phyloP scores from a whole-genome alignment of 92 coral and sea anemone species.

The Epizoanthus stellaris region DNA sequence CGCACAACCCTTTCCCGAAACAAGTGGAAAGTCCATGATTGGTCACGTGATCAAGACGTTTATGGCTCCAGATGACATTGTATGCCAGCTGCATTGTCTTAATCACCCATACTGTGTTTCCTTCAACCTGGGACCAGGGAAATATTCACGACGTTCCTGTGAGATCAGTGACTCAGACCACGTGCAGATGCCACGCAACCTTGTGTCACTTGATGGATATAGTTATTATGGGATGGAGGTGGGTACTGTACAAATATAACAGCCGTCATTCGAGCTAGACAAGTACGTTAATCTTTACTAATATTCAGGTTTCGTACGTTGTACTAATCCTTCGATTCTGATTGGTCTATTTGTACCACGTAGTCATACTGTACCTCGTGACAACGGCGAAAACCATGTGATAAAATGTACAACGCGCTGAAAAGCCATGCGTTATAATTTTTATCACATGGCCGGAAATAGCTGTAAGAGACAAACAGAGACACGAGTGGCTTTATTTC shows the following conservation, averaged over 20 bases:
- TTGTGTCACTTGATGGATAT: conserved; percentile 26
- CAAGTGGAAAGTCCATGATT: neutral
- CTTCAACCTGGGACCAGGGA: conserved; percentile 12
- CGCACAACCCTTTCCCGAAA: conserved; percentile 6
- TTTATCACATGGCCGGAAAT: no score
- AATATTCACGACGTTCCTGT: neutral
- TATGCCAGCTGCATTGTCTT: conserved; percentile 22
- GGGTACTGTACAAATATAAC: neutral
- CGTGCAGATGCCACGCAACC: neutral
- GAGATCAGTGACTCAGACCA: conserved; percentile 42
- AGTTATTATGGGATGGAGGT: conserved; percentile 31
- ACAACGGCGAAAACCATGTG: no score
- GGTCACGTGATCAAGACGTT: conserved; percentile 25
- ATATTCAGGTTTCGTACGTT: no score
- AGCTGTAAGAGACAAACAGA: no score
- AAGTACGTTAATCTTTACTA: no score
- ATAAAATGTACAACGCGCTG: no score
- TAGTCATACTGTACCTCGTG: no score
- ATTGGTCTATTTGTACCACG: no score
- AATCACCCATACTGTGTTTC: conserved; percentile 13
- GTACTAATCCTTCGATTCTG: no score
- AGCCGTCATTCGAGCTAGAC: neutral
- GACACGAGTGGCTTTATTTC: no score
- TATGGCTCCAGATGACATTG: neutral
- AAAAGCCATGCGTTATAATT: no score